Base-by-base conservation (phyloP, 2,113 vertebrate species). In the Heterotis niloticus region DNA sequence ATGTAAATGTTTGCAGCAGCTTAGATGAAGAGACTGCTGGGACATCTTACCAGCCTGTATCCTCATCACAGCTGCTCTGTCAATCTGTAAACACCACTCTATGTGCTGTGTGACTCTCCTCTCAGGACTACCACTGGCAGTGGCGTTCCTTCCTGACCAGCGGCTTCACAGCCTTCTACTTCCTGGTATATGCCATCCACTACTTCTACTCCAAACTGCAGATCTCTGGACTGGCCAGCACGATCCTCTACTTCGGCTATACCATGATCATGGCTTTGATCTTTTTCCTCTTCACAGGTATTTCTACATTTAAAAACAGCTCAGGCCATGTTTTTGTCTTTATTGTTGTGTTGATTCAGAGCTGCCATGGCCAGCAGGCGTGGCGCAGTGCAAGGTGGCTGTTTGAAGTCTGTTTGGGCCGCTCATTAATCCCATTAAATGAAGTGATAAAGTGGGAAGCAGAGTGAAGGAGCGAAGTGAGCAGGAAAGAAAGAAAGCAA, bases 251-350 rank as follows among this genome's bases (percentile, higher is more conserved):
- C 86, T 96, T 97, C 0, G 96, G 95, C 82, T 98, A 97, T 82
- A 98, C 96, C 81, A 94, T 95, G 93, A 97, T 98, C 86, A 98
- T 98, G 96, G 94, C 94, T 79, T 91, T 97, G 89, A 97, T 98
- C 90, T 96, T 98, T 88, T 98, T 98, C 89, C 92, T 98, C 81
- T 98, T 97, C 85, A 96, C 96, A 81, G 96, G 96, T 96, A 87
- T 84, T 87, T 87, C 4, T 28, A 44, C 9, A 4, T 62, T 20
- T 14, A 4, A 62, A 14, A 20, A 14, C 20, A 11, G 4, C 60
- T 62, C 14, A 13, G 17, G 2, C 10, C 7, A 64, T 34, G 26
- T 23, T 60, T 44, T 44, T 23, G 28, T 26, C 12, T 20, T 18
- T 59, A 12, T 57, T 52, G 2, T 34, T 10, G 28, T 29, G 1